Evolutionary conservation across 64 coral and sea anemone species (phyloP), one percentile per base, ranked within the genome.

Genomic region (Platygyra sinensis): DNA sequence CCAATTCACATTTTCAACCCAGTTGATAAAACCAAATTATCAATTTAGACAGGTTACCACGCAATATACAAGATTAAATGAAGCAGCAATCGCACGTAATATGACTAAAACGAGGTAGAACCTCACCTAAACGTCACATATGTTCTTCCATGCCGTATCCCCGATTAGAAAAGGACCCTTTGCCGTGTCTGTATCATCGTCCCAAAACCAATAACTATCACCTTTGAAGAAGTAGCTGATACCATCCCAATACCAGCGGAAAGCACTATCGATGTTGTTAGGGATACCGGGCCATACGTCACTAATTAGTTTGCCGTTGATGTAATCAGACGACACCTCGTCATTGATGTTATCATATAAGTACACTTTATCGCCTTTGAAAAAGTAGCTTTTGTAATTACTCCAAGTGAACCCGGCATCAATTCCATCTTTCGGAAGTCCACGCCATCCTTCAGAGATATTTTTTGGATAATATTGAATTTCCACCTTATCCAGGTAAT

Each of bases 181-280:
- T 27, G 88, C 75, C 1, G 9, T 29, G 0, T 78, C n/a, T 1
- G 2, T 25, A 3, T 17, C 2, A 13, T 54, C n/a, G 13, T 80
- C 15, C 93, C 93, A 94, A 8, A 42, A 9, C 13, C 52, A 94
- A 31, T 87, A 94, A 8, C 46, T 55, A 25, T 80, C 31, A 4
- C 31, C 74, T 80, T 94, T 89, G 27, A 94, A 94, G 72, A 94
- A 94, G 38, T 94, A 94, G 14, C 62, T 78, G 11, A 73, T 46
- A 1, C 77, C 82, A 60, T 95, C 54, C 22, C 88, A 17, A 72
- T 91, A 77, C 90, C 94, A 13, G 92, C n/a, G n/a, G n/a, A n/a
- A n/a, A n/a, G n/a, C n/a, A n/a, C n/a, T n/a, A n/a, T n/a, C n/a
- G n/a, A n/a, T 17, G 9, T 95, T 55, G 14, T 95, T n/a, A 24